Evolutionary conservation across 2,113 vertebrate genomes (phyloP), one percentile per base, ranked within the genome.

Genomic region (Erpornis zantholeuca): DNA sequence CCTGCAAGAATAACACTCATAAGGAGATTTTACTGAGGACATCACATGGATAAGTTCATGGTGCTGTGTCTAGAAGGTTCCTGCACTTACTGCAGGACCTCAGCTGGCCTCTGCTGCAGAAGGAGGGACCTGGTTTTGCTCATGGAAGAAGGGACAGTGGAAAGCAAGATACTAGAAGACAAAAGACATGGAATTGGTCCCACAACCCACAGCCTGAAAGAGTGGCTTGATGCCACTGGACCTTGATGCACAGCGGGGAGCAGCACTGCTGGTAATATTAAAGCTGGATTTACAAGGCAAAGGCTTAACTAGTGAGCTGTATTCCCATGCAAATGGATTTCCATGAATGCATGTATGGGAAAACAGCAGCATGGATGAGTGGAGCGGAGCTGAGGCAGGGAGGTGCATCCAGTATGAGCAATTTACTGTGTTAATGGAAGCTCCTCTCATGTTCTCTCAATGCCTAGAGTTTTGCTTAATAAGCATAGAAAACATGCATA

Each of bases 321-420:
- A 54, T 80, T 91, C 85, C 66, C 82, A 66, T 90, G 78, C 50
- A 92, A 96, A 95, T 65, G 42, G 86, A 50, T 85, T 86, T 79
- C n/a, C 75, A 0, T 57, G 57, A 60, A 85, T 20, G 59, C 42
- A 47, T 5, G 33, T 87, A 27, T 54, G 63, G 57, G 42, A 69
- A 73, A 82, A 36, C 7, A 80, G 89, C 60, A 40, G 73, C 71
- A 73, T 14, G 89, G 89, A 29, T 54, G 84, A 95, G 38, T 59
- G 59, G 85, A 91, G 82, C 0, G 0, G 70, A 89, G 59, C 72
- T 76, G 52, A 69, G 59, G 80, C 29, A 49, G 57, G 73, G 44
- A 78, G 53, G 35, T 2, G 3, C 57, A 65, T 31, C 54, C 22
- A 75, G 54, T 15, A 1, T 29, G 29, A 64, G 76, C 49, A 61